Percentiles rank a stretch among this genome's conserved stretches.
Evolutionary conservation across 2,797 vertebrate genomes (phyloP).

Genomic region (Zalophus californianus): DNA sequence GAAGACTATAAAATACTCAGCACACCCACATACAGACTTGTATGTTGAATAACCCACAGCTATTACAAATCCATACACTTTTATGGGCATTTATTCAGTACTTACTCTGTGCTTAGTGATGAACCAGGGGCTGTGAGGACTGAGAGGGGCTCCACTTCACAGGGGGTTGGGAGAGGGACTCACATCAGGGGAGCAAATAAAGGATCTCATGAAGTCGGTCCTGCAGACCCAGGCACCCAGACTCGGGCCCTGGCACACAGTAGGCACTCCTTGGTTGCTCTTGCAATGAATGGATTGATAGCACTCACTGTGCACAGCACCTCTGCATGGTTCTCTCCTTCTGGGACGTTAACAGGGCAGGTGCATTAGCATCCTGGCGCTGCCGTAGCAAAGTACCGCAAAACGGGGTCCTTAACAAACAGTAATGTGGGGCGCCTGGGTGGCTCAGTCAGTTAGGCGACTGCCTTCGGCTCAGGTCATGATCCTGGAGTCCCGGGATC

Average conservation of each 20-base stretch:
- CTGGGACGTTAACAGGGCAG: neutral
- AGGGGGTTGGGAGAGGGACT: neutral
- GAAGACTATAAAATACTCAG: neutral
- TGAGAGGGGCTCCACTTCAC: neutral
- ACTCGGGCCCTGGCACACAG: accelerated
- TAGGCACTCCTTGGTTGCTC: accelerated
- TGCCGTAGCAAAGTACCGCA: neutral
- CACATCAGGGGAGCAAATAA: neutral
- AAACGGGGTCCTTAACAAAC: accelerated
- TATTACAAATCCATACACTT: neutral
- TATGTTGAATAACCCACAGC: neutral
- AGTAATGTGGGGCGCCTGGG: too few relatives aligned
- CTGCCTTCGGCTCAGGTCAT: too few relatives aligned
- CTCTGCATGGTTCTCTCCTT: accelerated
- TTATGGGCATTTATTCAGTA: neutral
- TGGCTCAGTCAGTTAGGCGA: too few relatives aligned
- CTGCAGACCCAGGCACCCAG: accelerated
- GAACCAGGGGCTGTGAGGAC: neutral
- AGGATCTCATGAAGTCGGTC: neutral
- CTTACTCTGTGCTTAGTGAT: neutral
- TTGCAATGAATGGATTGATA: accelerated
- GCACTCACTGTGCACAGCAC: neutral
- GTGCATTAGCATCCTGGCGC: neutral
- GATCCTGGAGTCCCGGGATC: too few relatives aligned
- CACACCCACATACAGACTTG: accelerated